Base-by-base conservation (phyloP, 2,797 vertebrate species). In the Sebastes wilsoni region DNA sequence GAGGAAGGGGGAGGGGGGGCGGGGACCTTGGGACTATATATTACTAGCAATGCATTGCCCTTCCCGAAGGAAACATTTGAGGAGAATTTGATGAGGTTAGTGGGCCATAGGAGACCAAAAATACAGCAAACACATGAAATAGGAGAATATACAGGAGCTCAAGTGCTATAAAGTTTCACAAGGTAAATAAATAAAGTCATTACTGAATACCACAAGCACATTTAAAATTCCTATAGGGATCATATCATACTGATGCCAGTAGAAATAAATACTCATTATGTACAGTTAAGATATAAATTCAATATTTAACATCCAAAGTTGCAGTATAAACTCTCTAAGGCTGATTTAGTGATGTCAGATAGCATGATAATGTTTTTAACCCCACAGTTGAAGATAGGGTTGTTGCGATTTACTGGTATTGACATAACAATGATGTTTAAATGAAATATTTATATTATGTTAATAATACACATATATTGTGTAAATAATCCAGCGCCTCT, bases 11-110 rank as follows among this genome's bases (percentile, higher is more conserved):
- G 2, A 2, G 10, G 10, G 62, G 54, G 66, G 66, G 62, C 49
- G 66, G 66, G 83, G 83, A 86, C 62, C 72, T 22, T 76, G 86
- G 78, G 72, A 84, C 77, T 62, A 58, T 49, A 58, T 68, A 66
- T 75, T 52, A 75, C 32, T 8, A 58, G 59, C 56, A 69, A 1
- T 52, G 71, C 32, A 46, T 38, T 38, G 13, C 11, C 28, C 11
- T 61, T 62, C 64, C 54, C 3, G 5, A 4, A 22, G 56, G 66
- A 58, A 55, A 34, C 22, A 79, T 54, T 52, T 49, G 1, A 32
- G 60, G 20, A 28, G 3, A 42, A 73, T 72, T 3, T 18, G 12
- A 59, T 78, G 55, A 66, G 62, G 62, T 62, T 81, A 73, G 72
- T 74, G 22, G 75, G 60, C 18, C 46, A 66, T 8, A 38, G 30